phyloP scores from a whole-genome alignment of 2,888 invertebrate species.

The Drosophila suboccidentalis region DNA sequence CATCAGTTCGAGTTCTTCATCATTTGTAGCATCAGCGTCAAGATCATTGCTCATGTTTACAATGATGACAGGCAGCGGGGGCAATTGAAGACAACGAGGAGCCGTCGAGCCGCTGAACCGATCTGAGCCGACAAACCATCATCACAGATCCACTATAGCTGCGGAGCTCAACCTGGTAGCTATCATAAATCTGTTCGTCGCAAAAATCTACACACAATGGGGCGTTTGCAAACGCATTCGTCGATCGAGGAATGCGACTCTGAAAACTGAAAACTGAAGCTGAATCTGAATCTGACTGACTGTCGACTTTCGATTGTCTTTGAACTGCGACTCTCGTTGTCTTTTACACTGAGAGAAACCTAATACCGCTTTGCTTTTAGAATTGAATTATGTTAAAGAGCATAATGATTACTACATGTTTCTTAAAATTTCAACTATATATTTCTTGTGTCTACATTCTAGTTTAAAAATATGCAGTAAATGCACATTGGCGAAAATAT shows the following conservation, averaged over 20 bases:
- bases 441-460: neutral
- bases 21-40: conserved; percentile 85
- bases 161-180: conserved; percentile 57
- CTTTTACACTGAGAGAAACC: conserved; percentile 34
- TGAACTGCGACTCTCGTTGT: conserved; percentile 20
- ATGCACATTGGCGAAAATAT: too few species aligned
- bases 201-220: conserved; percentile 84
- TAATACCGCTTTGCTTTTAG: neutral
- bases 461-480: neutral
- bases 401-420: too few species aligned
- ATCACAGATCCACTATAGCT: conserved; percentile 25
- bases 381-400: neutral
- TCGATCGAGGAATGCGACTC: conserved; percentile 59
- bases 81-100: conserved; percentile 48
- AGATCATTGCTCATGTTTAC: conserved; percentile 85
- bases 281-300: conserved; percentile 51
- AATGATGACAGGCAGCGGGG: conserved; percentile 80
- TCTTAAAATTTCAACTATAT: neutral
- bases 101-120: conserved; percentile 2
- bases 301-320: conserved; percentile 53
- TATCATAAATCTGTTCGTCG: conserved; percentile 81
- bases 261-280: conserved; percentile 43
- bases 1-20: conserved; percentile 83
- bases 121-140: conserved; percentile 21
- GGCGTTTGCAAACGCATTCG: conserved; percentile 80